Percentiles rank a stretch among this genome's conserved stretches.
Conservation (phyloP, 2,888 invertebrate genomes). For the Hyposoter dolosus region DNA sequence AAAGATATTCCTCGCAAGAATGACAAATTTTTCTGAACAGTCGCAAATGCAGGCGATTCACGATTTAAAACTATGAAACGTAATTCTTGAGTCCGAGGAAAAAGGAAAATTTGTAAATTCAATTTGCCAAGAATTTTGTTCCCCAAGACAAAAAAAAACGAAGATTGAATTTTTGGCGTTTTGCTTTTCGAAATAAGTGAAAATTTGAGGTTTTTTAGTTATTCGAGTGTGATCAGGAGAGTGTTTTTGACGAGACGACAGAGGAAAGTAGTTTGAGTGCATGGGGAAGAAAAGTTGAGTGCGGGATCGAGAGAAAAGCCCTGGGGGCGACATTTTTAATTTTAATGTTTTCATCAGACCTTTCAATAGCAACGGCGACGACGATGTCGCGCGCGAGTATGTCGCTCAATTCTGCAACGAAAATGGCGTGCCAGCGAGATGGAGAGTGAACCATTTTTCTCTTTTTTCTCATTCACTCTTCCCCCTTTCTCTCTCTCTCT, state of each 20-base stretch:
- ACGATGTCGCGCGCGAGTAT: slow-evolving; percentile 30
- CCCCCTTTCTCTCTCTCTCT: neutral
- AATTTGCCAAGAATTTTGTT: no score
- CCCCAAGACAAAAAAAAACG: no score
- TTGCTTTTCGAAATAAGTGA: neutral
- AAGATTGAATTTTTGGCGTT: neutral
- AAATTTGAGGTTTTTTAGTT: neutral
- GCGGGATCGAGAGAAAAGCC: slow-evolving; percentile 21
- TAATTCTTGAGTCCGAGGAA: neutral
- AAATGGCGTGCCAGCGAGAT: slow-evolving; percentile 54
- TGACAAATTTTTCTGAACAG: neutral
- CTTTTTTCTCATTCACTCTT: neutral
- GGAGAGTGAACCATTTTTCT: slow-evolving; percentile 10
- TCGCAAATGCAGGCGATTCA: neutral
- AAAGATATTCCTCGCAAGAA: neutral
- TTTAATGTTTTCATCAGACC: slow-evolving; percentile 80
- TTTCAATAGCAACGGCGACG: slow-evolving; percentile 55
- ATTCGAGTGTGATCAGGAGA: neutral
- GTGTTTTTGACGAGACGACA: neutral
- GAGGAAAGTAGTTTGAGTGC: neutral
- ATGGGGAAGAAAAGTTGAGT: neutral
- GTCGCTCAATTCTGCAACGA: slow-evolving; percentile 64
- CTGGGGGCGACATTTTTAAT: slow-evolving; percentile 73
- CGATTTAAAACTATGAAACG: neutral
- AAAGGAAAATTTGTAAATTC: no score